Conservation (phyloP, 2,888 invertebrate species). For the Drosophila macrospina region DNA sequence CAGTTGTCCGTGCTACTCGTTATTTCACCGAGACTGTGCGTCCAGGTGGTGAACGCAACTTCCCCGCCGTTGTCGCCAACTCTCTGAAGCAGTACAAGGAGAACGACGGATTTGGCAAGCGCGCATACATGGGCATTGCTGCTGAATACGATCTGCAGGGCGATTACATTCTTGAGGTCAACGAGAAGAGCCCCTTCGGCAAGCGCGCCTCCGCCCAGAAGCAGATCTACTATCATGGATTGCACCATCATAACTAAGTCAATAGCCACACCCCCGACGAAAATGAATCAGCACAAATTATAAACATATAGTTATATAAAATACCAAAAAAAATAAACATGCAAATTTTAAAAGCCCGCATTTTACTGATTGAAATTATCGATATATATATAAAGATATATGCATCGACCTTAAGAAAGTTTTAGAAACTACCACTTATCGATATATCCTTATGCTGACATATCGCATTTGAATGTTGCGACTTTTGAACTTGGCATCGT, state of each 20-base stretch:
- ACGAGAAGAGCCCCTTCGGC: conserved; percentile 82
- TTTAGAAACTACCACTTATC: conserved; percentile 1
- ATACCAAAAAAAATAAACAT: conserved; percentile 32
- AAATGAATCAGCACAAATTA: conserved; percentile 3
- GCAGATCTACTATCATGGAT: conserved; percentile 71
- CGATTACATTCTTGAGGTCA: conserved; percentile 83
- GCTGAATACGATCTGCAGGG: conserved; percentile 78
- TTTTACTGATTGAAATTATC: no score
- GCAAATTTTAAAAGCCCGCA: conserved; percentile 18
- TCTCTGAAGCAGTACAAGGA: conserved; percentile 81
- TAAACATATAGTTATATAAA: conserved; percentile 2
- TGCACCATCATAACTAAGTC: conserved; percentile 44
- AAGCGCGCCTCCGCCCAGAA: conserved; percentile 72
- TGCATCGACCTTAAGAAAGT: no score
- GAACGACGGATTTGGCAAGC: conserved; percentile 76
- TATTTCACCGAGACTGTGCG: conserved; percentile 84
- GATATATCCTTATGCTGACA: conserved; percentile 2
- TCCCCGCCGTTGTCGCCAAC: conserved; percentile 82
- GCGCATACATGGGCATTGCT: conserved; percentile 82
- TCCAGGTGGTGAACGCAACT: conserved; percentile 82
- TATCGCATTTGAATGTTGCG: conserved; percentile 24
- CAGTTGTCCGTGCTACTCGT: conserved; percentile 78
- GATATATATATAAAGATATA: not conserved
- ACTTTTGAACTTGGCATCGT: conserved; percentile 22
- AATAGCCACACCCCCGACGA: not conserved